Base-by-base conservation (phyloP, 2,888 invertebrate genomes). In the Ornithoptera priamus region DNA sequence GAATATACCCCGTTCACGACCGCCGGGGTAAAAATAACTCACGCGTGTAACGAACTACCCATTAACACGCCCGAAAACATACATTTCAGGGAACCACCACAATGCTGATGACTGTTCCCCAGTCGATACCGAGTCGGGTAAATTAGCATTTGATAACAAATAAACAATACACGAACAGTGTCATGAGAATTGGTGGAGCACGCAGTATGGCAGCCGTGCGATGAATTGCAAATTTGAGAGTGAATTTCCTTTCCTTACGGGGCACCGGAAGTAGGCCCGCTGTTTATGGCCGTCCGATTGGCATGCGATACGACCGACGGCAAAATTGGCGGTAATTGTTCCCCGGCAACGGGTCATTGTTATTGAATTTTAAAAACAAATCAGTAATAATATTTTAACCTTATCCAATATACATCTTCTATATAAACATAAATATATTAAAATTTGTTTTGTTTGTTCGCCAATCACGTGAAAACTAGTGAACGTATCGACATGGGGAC, bases 231-330 rank as follows among this genome's bases (percentile, higher is more conserved):
- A 87, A 84, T 85, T 82, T 69, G 79, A 79, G 76, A 84, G 85
- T 87, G 85, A 85, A 88, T 89, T 90, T 90, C 90, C 87, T 85
- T 87, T 85, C 90, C 90, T 86, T 90, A 88, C 80, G 81, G 85
- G 83, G 83, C 83, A 86, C 80, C 91, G 92, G 92, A 92, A 91
- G 88, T 89, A 76, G 78, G 77, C 75, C 74, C 79, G 74, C 79
- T 80, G 76, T 76, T 80, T 85, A 87, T 79, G 81, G 84, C 72
- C 72, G 74, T 77, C 78, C 81, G 79, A 77, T 85, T 88, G 82
- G 81, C 82, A 89, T 90, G 84, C 90, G 80, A 72, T 76, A 71
- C 73, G 76, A 74, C 74, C 75, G 75, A 70, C 78, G 71, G 69
- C 73, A 75, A 75, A 81, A 69, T 73, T 81, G 87, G 82, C 86